Base-by-base conservation (phyloP, 2,113 vertebrate species). In the Nesospiza acunhae region DNA sequence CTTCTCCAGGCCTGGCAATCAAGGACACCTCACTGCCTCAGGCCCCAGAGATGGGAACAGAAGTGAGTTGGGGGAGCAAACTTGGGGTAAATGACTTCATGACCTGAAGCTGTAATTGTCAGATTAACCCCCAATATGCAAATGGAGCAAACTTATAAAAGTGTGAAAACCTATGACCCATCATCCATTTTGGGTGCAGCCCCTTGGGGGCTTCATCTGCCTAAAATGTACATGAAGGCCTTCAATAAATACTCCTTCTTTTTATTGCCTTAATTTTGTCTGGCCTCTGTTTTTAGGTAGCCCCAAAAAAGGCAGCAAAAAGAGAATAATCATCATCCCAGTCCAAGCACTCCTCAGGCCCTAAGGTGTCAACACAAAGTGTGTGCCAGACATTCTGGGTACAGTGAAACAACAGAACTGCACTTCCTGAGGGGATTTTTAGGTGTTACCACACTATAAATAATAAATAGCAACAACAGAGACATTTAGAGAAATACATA, bases 221-320 rank as follows among this genome's bases (percentile, higher is more conserved):
- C 39, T 2, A 0, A 53, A 53, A 53, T 66, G 39, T 12, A 44
- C 20, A 11, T 66, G 60, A 19, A 30, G 9, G 2, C 1, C 15
- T 44, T 35, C 19, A 7, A 30, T 64, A 44, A 55, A 79, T 23
- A 44, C 0, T 4, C 2, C 15, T 37, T 10, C 16, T 67, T 67
- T 67, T 67, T 37, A 67, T 31, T 80, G 3, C 3, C 20, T 37
- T 56, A 3, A 37, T 46, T 3, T 0, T 55, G 31, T 20, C 41
- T 67, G 50, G 10, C 3, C 41, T 67, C 33, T 67, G 27, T 1
- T 67, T 67, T 46, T 26, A 20, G 10, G 33, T 37, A 66, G 9
- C 15, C 37, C 33, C 49, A 22, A 46, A n/a, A 33, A 44, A 15
- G 31, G 15, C 26, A 46, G 12, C 33, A 56, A 39, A 56, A 4